A percentile compares a stretch with the other conserved stretches of the same genome.
Evolutionary conservation across 2,113 vertebrate species (phyloP).

Genomic region (Centropus bengalensis): DNA sequence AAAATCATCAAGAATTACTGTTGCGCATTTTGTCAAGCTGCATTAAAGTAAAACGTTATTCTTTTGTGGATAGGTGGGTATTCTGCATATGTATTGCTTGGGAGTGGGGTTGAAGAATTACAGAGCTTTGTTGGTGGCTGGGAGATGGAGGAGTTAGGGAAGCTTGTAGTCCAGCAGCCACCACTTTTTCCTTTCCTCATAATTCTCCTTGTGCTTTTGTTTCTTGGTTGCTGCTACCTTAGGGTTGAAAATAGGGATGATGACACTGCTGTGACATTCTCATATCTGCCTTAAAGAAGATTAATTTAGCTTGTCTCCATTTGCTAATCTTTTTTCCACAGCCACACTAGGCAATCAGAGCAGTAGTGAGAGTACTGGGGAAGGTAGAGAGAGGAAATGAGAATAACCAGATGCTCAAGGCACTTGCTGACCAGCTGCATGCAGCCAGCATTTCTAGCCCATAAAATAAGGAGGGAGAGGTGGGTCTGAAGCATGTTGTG

Average conservation of each 20-base stretch:
- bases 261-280: neutral
- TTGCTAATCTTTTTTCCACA: neutral
- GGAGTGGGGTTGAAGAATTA: neutral
- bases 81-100: neutral
- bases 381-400: neutral
- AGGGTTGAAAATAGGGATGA: neutral
- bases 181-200: neutral
- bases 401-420: neutral
- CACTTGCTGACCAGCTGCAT: neutral
- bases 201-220: neutral
- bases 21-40: neutral
- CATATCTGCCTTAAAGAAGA: neutral
- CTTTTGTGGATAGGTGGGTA: neutral
- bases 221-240: neutral
- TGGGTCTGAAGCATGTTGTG: neutral
- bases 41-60: neutral
- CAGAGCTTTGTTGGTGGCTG: neutral
- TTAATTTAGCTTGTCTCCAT: neutral
- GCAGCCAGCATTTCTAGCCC: neutral
- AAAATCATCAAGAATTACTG: neutral
- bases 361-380: neutral
- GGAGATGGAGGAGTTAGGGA: neutral
- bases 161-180: neutral
- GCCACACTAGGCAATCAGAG: neutral
- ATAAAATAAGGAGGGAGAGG: neutral